phyloP scores from a whole-genome alignment of 2,113 vertebrate species.

The Sinocyclocheilus anophthalmus region DNA sequence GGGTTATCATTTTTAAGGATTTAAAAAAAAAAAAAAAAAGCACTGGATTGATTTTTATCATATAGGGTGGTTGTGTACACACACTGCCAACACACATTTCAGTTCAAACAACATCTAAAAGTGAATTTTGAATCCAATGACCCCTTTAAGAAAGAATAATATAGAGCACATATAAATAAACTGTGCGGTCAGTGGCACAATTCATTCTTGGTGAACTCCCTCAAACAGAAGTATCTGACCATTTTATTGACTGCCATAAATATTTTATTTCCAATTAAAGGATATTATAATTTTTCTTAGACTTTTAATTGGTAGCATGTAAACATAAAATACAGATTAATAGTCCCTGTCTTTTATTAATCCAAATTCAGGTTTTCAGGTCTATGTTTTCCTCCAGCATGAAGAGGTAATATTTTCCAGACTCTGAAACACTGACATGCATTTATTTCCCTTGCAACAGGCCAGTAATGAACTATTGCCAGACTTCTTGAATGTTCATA shows the following conservation, averaged over 20 bases:
- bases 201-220: not conserved
- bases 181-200: not conserved
- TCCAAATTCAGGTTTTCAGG: not conserved
- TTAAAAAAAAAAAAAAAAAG: too few species aligned
- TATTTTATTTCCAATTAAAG: not conserved
- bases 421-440: slow-evolving; percentile 19
- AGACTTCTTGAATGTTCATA: slow-evolving; percentile 29
- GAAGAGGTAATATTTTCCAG: slow-evolving; percentile 48
- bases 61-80: too few species aligned
- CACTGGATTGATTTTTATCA: too few species aligned
- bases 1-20: too few species aligned
- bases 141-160: not conserved
- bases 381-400: slow-evolving; percentile 17
- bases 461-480: slow-evolving; percentile 45
- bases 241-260: not conserved
- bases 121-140: too few species aligned
- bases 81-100: too few species aligned
- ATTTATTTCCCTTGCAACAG: not conserved
- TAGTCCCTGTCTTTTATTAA: not conserved
- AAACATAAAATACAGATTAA: not conserved
- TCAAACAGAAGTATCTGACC: not conserved
- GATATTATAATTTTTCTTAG: not conserved
- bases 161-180: not conserved
- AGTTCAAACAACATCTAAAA: too few species aligned
- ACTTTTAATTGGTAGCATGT: slow-evolving; percentile 12